Evolutionary conservation across 2,888 invertebrate species (phyloP).

Genomic region (Hemithea aestivaria): DNA sequence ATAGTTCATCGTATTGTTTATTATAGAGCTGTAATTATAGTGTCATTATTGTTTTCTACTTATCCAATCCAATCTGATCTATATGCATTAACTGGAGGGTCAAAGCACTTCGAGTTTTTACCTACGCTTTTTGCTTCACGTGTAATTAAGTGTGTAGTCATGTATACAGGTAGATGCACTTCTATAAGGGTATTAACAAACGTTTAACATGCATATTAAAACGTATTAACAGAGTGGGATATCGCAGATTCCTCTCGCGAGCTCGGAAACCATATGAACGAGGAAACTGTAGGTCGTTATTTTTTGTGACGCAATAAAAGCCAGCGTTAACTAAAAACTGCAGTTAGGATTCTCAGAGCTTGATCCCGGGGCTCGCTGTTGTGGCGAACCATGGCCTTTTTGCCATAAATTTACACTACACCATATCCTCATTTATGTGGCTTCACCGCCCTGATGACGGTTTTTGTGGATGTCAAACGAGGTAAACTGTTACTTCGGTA

Average conservation of each 20-base stretch:
- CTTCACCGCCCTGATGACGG: constrained; percentile 16
- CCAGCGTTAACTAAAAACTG: constrained; percentile 63
- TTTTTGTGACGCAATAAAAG: constrained; percentile 51
- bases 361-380: constrained; percentile 18
- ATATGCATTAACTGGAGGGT: constrained; percentile 22
- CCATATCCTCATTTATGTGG: constrained; percentile 19
- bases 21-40: constrained; percentile 61
- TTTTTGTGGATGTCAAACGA: constrained; percentile 12
- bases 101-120: constrained; percentile 15
- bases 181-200: constrained; percentile 9
- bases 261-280: constrained; percentile 44
- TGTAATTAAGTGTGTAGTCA: no score
- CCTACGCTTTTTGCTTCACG: constrained; percentile 11
- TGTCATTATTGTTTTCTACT: constrained; percentile 54
- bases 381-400: constrained; percentile 18
- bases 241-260: constrained; percentile 23
- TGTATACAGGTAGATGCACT: no score
- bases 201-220: constrained; percentile 16
- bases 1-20: constrained; percentile 68
- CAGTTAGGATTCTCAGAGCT: constrained; percentile 48
- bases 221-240: constrained; percentile 23
- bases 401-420: constrained; percentile 17
- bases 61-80: constrained; percentile 21
- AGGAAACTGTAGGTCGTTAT: constrained; percentile 43
- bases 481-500: constrained; percentile 1